These are phyloP conservation scores for Oxyruncus cristatus DNA, from an alignment of 2,113 vertebrate species.

Conservation along the genomic window DNA sequence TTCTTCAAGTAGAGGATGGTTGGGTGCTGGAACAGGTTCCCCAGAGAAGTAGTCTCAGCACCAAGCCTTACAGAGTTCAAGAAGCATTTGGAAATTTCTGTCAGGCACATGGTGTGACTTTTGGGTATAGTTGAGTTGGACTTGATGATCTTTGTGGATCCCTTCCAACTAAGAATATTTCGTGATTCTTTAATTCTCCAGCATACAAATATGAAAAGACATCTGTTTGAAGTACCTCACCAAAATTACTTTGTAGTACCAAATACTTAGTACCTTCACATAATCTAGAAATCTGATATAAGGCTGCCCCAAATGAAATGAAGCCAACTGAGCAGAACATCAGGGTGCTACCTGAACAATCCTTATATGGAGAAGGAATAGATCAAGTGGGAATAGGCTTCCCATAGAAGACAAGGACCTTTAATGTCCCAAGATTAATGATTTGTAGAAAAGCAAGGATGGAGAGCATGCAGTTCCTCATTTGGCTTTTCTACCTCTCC, in stretches of 20 bases:
- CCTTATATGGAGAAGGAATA: not conserved
- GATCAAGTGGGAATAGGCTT: not conserved
- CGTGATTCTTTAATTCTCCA: not conserved
- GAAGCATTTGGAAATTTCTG: not conserved
- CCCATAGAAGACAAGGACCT: not conserved
- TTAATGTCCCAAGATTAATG: not conserved
- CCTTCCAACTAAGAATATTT: not conserved
- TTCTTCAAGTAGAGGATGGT: not conserved
- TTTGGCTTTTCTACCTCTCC: not conserved
- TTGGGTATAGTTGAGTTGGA: not conserved
- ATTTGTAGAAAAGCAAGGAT: not conserved
- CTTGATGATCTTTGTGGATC: not conserved
- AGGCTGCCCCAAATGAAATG: not conserved
- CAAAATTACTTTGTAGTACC: not conserved
- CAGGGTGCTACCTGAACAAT: not conserved
- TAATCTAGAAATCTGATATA: not conserved
- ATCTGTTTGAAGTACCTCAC: not conserved
- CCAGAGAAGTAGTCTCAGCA: not conserved
- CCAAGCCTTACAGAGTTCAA: not conserved
- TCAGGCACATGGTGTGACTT: not conserved
- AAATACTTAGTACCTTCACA: not conserved
- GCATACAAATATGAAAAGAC: not conserved
- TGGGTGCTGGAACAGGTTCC: not conserved
- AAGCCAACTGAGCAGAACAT: not conserved
- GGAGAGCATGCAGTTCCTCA: not conserved